Evolutionary conservation across 1,140 invertebrate species (phyloP), one percentile per base, ranked within the genome.

Genomic region (Drosophila burlai): DNA sequence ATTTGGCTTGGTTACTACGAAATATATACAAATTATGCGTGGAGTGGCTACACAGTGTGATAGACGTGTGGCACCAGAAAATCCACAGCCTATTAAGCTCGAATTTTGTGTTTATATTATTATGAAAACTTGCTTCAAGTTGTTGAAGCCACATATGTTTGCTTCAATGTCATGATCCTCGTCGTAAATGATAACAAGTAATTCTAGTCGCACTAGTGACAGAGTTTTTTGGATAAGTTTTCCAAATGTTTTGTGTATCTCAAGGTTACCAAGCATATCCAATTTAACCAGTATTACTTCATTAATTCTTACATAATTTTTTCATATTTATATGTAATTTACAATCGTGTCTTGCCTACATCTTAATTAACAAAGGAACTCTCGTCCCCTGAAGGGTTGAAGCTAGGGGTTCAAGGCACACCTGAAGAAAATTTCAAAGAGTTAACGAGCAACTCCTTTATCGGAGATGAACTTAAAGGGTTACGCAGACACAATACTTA

Each of bases 11-110:
- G 36, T 40, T 11, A 57, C 34, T 80, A 83, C 71, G 80, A 86
- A 87, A 86, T 85, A 77, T 77, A 77, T 86, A 73, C 50, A 71
- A 69, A 80, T 67, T 67, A 45, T 64, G 65, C 34, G 67, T 67
- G 57, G 49, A 54, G 50, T 59, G 54, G 18, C 24, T 38, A 11
- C 42, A 40, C 49, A 21, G 21, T 57, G 4, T 38, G 34, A 26
- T 29, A 11, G 26, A 58, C 61, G 55, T 18, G n/a, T 58, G 52
- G 31, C n/a, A 45, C 10, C 49, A 43, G 45, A 15, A 72, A 76
- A 54, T 15, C 18, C 84, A 64, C 16, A 46, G 83, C 71, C 64
- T 64, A 76, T 81, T 66, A 3, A 4, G 29, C 2, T 0, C 2
- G 3, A 18, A 5, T 31, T 59, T 45, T 21, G 1, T 42, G 16